Evolutionary conservation across 2,113 vertebrate genomes (phyloP).

Genomic region (Gallinago media): DNA sequence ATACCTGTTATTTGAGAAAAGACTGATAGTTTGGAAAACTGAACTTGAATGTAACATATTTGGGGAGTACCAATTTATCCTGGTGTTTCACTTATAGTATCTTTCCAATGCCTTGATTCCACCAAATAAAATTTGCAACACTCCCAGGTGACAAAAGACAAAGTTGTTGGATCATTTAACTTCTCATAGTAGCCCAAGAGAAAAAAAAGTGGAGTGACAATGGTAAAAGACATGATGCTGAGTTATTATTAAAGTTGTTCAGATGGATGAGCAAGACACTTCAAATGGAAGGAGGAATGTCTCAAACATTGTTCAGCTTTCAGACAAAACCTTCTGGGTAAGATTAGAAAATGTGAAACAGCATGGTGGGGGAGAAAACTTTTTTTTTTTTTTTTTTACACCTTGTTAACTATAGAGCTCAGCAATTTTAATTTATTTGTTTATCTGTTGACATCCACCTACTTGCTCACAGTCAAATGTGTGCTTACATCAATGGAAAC

Average conservation of each 20-base stretch:
- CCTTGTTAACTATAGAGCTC: fast-evolving
- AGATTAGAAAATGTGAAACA: not conserved
- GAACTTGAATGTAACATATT: not conserved
- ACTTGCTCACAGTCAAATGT: not conserved
- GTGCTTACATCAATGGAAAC: not conserved
- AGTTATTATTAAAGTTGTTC: slow-evolving; percentile 4
- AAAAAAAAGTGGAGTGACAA: slow-evolving; percentile 26
- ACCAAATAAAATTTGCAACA: slow-evolving; percentile 48
- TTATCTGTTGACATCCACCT: not conserved
- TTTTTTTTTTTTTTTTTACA: not conserved
- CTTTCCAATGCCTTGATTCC: slow-evolving; percentile 26
- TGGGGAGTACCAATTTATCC: slow-evolving; percentile 25
- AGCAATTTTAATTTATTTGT: not conserved
- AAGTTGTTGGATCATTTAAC: slow-evolving; percentile 29
- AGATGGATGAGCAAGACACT: not conserved
- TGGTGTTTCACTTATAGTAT: slow-evolving; percentile 45
- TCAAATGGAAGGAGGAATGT: not conserved
- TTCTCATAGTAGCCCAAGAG: slow-evolving; percentile 22
- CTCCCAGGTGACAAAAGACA: slow-evolving; percentile 42
- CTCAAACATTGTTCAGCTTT: not conserved
- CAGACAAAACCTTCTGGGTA: not conserved
- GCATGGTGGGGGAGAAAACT: fast-evolving
- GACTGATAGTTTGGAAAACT: not conserved
- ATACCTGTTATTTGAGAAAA: not conserved
- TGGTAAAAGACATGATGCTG: slow-evolving; percentile 5